These are phyloP conservation scores for Drosophila pseudoananassae DNA, from an alignment of 1,140 invertebrate genomes.

Conservation along the genomic window DNA sequence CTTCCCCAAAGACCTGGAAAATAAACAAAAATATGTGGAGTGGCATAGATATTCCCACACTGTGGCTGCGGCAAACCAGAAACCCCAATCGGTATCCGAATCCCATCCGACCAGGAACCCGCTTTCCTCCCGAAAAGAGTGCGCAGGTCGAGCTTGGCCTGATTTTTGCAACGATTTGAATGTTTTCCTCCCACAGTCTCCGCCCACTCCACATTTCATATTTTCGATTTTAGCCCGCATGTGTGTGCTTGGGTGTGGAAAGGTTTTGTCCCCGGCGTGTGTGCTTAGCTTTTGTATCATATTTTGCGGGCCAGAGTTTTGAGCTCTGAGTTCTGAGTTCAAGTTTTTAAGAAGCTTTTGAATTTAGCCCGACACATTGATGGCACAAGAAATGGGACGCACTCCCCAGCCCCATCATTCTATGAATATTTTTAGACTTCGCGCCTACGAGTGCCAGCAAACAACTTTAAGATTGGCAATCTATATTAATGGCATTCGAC, in stretches of 20 bases:
- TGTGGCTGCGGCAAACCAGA: slow-evolving; percentile 39
- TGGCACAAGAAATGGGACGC: slow-evolving; percentile 27
- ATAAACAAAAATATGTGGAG: slow-evolving; percentile 35
- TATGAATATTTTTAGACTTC: slow-evolving; percentile 8
- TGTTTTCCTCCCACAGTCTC: neutral
- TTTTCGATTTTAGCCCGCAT: slow-evolving; percentile 4
- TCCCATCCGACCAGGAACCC: slow-evolving; percentile 2
- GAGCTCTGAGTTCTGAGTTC: slow-evolving; percentile 13
- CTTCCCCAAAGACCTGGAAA: slow-evolving; percentile 36
- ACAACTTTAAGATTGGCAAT: slow-evolving; percentile 18
- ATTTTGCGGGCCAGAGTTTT: slow-evolving; percentile 20
- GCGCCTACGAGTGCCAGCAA: neutral
- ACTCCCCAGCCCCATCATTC: neutral
- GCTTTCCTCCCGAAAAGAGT: slow-evolving; percentile 3
- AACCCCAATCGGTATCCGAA: slow-evolving; percentile 45
- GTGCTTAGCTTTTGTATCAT: slow-evolving; percentile 47
- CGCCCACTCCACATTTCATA: slow-evolving; percentile 4
- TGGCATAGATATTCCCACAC: slow-evolving; percentile 37
- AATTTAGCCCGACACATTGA: slow-evolving; percentile 45
- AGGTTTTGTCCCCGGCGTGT: slow-evolving; percentile 20
- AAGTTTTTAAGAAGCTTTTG: slow-evolving; percentile 64
- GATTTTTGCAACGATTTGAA: slow-evolving; percentile 43
- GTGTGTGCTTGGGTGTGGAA: neutral
- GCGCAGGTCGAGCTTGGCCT: slow-evolving; percentile 41
- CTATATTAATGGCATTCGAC: slow-evolving; percentile 39